Evolutionary conservation across 2,113 vertebrate species (phyloP).

Genomic region (Podilymbus podiceps): DNA sequence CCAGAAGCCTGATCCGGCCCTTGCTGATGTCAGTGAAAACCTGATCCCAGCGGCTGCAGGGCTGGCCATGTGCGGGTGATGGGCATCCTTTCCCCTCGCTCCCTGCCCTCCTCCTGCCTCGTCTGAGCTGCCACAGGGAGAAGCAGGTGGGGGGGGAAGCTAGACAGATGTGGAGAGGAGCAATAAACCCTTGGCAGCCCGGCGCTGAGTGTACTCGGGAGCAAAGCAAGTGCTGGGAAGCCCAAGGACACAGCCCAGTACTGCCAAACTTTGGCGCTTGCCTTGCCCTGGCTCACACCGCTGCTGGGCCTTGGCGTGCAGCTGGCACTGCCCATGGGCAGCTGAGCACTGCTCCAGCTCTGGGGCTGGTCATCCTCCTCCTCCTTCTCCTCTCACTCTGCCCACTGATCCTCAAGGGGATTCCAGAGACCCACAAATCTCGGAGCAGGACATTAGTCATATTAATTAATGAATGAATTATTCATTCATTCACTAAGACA

Average conservation of each 20-base stretch:
- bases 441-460: background rate
- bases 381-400: background rate
- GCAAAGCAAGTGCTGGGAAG: accelerated
- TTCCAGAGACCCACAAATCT: background rate
- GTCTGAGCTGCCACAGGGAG: background rate
- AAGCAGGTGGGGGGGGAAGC: background rate
- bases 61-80: accelerated
- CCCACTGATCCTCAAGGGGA: background rate
- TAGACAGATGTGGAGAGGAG: accelerated
- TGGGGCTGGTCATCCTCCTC: background rate
- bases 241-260: background rate
- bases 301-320: background rate
- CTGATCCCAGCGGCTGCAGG: accelerated
- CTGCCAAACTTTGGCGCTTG: accelerated
- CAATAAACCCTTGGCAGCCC: background rate
- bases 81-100: background rate
- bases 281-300: accelerated
- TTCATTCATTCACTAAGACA: background rate
- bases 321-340: accelerated
- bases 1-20: background rate
- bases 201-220: accelerated
- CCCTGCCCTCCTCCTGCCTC: background rate
- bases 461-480: background rate
- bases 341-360: background rate
- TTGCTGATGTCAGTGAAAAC: background rate